Evolutionary conservation across 2,113 vertebrate species (phyloP).

Genomic region (Phyllopteryx taeniolatus): DNA sequence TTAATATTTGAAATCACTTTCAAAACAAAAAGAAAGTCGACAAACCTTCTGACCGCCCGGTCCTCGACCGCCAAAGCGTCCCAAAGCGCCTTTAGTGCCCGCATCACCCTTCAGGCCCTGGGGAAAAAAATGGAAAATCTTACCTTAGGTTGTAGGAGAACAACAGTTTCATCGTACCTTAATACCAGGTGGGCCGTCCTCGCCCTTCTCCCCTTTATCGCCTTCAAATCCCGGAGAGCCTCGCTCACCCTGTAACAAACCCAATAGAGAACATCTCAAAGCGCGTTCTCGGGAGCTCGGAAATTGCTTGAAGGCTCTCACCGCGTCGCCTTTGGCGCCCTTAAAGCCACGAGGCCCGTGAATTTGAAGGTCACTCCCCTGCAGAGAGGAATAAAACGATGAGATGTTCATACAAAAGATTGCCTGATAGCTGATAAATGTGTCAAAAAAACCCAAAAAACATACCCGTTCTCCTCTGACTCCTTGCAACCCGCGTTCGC

Average conservation of each 20-base stretch:
- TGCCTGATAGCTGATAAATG: not conserved
- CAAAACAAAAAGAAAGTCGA: too few species aligned
- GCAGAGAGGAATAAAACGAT: constrained; percentile 16
- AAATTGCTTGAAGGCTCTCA: constrained; percentile 48
- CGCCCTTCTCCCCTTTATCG: constrained; percentile 93
- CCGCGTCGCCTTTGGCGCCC: constrained; percentile 81
- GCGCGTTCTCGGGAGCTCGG: not conserved
- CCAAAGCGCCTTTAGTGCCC: constrained; percentile 81
- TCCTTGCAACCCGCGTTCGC: constrained; percentile 76
- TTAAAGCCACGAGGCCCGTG: constrained; percentile 84
- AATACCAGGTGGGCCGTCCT: constrained; percentile 82
- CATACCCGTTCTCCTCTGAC: constrained; percentile 83
- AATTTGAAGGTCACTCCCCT: constrained; percentile 77
- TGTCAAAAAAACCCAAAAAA: not conserved
- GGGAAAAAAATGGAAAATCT: not conserved
- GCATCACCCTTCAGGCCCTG: constrained; percentile 85
- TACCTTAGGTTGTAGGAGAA: not conserved
- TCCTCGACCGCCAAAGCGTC: constrained; percentile 82
- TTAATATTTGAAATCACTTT: not conserved
- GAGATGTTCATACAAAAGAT: not conserved
- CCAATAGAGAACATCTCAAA: not conserved
- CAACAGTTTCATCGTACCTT: constrained; percentile 69
- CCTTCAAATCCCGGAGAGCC: constrained; percentile 85
- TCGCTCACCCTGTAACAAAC: constrained; percentile 73
- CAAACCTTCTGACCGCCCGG: constrained; percentile 84